A percentile compares a stretch with the other conserved stretches of the same genome.
These are phyloP conservation scores for Drosophila azteca DNA, from an alignment of 1,140 invertebrate species.

Conservation along the genomic window DNA sequence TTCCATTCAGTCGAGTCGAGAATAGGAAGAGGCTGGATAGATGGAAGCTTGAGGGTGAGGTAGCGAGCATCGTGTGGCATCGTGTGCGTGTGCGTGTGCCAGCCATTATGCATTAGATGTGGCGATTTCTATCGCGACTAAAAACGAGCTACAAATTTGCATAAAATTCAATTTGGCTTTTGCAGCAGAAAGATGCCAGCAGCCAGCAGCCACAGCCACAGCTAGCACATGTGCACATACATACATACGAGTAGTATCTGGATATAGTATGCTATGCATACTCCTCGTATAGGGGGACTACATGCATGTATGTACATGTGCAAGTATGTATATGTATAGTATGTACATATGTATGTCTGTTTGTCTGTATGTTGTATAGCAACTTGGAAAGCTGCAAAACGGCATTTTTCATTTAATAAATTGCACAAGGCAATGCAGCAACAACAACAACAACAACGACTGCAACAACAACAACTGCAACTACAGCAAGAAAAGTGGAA, in stretches of 20 bases:
- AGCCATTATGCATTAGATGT: constrained; percentile 79
- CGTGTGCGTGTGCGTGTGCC: constrained; percentile 32
- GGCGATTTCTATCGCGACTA: constrained; percentile 67
- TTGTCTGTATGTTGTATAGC: constrained; percentile 50
- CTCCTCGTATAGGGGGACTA: no score
- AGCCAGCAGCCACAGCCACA: no score
- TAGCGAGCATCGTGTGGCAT: no score
- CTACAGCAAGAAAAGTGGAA: constrained; percentile 52
- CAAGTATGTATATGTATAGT: constrained; percentile 11
- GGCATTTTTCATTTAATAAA: constrained; percentile 82
- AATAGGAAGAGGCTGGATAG: not conserved
- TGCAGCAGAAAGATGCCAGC: constrained; percentile 61
- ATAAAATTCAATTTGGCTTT: constrained; percentile 78
- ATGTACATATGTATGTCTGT: not conserved
- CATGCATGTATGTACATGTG: not conserved
- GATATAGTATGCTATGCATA: constrained; percentile 24
- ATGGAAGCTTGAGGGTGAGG: not conserved
- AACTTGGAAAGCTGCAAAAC: constrained; percentile 81
- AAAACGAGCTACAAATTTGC: constrained; percentile 72
- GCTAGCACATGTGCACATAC: constrained; percentile 3
- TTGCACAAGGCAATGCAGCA: constrained; percentile 78
- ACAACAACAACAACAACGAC: constrained; percentile 16
- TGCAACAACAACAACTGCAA: constrained; percentile 21
- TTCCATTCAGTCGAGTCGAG: constrained; percentile 10
- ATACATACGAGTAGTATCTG: constrained; percentile 10